Conservation (phyloP, 1,140 invertebrate genomes). For the Hylaeus anthracinus region DNA sequence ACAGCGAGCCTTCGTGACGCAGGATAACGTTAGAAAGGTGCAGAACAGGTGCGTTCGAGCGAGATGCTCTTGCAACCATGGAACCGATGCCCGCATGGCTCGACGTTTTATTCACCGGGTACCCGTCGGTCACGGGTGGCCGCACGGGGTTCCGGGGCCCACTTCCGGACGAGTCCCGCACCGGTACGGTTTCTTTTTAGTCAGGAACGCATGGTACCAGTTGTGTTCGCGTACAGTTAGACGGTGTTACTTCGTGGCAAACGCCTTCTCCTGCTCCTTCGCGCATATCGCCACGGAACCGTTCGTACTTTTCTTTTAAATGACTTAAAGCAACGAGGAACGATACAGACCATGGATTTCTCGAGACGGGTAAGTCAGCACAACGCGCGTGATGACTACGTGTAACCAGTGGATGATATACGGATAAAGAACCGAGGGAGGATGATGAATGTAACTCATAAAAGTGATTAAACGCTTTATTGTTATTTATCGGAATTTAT, state of each 20-base stretch:
- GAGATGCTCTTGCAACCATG: conserved; percentile 29
- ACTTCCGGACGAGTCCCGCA: conserved; percentile 76
- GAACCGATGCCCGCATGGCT: conserved; percentile 57
- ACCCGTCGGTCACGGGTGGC: conserved; percentile 78
- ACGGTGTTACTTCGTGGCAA: conserved; percentile 43
- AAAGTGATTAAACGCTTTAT: no score
- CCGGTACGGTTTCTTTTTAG: conserved; percentile 75
- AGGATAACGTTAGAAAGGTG: conserved; percentile 52
- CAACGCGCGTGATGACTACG: no score
- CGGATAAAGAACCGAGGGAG: neutral
- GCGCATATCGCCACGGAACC: conserved; percentile 44
- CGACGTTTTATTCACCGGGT: conserved; percentile 67
- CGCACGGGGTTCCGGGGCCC: conserved; percentile 77
- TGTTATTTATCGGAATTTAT: no score
- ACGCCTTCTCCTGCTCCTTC: conserved; percentile 45
- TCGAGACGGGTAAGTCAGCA: conserved; percentile 72
- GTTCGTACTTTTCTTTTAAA: conserved; percentile 31
- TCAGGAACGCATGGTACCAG: conserved; percentile 65
- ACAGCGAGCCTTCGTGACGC: neutral
- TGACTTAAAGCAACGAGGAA: conserved; percentile 32
- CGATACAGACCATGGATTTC: conserved; percentile 71
- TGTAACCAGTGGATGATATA: no score
- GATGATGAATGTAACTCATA: no score
- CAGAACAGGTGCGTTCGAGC: conserved; percentile 53
- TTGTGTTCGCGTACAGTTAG: conserved; percentile 68